phyloP scores from a whole-genome alignment of 2,888 invertebrate species.

The Lordiphosa fenestrarum region DNA sequence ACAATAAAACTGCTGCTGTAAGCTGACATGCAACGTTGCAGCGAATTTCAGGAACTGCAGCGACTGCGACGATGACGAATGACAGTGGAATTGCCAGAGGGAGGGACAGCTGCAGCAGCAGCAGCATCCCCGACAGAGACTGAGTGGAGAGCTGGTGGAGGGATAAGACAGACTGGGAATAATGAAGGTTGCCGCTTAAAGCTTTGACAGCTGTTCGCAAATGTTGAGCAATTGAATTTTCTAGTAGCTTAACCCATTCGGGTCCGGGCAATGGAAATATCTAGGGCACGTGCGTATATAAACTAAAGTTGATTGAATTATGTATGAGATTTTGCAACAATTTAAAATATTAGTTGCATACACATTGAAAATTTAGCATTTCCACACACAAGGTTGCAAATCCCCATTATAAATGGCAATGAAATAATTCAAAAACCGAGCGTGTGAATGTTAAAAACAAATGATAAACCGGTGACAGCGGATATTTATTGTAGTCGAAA shows the following conservation, averaged over 20 bases:
- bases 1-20: constrained; percentile 59
- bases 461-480: too few species aligned
- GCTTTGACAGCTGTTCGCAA: constrained; percentile 49
- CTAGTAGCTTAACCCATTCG: constrained; percentile 44
- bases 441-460: too few species aligned
- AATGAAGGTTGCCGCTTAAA: constrained; percentile 36
- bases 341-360: too few species aligned
- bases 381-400: too few species aligned
- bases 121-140: constrained; percentile 20
- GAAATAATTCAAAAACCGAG: too few species aligned
- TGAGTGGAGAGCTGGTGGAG: constrained; percentile 26
- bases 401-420: too few species aligned
- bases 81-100: constrained; percentile 18
- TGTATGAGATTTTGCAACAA: too few species aligned
- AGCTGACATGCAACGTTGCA: constrained; percentile 74
- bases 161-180: constrained; percentile 14
- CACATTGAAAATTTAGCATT: too few species aligned
- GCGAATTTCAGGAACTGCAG: constrained; percentile 53
- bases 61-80: constrained; percentile 51
- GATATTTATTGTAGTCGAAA: too few species aligned
- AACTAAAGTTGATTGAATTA: too few species aligned
- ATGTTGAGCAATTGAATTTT: constrained; percentile 51
- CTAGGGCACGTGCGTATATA: background rate
- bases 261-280: constrained; percentile 15
- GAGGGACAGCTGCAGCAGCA: constrained; percentile 1